Conservation (phyloP, 2,797 vertebrate genomes). For the Carapus acus region DNA sequence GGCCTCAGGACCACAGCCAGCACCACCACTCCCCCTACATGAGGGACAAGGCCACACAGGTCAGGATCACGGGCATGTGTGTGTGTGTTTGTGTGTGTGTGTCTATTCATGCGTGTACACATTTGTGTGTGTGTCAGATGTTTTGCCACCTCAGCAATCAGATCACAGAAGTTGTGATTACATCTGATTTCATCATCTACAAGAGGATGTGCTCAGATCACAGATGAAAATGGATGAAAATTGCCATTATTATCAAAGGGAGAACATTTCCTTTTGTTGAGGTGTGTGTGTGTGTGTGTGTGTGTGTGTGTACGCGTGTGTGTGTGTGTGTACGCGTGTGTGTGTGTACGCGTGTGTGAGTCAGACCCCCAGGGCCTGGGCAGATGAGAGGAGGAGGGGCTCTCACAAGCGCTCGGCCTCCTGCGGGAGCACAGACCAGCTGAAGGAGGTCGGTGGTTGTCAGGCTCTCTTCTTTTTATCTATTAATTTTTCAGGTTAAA, state of each 20-base stretch:
- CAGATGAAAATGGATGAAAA: too few species aligned
- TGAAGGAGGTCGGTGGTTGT: slow-evolving; percentile 96
- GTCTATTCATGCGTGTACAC: background rate
- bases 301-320: slow-evolving; percentile 39
- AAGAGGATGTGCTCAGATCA: background rate
- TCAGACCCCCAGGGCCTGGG: slow-evolving; percentile 98
- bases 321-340: slow-evolving; percentile 39
- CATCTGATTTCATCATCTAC: slow-evolving; percentile 49
- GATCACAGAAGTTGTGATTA: slow-evolving; percentile 32
- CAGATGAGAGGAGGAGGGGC: slow-evolving; percentile 96
- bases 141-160: too few species aligned
- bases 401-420: slow-evolving; percentile 98
- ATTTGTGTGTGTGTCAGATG: background rate
- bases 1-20: slow-evolving; percentile 91
- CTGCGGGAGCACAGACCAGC: slow-evolving; percentile 97
- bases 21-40: slow-evolving; percentile 85
- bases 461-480: too few species aligned
- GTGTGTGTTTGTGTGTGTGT: background rate
- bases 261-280: too few species aligned
- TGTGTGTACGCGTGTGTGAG: slow-evolving; percentile 38
- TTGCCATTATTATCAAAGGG: too few species aligned
- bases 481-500: too few species aligned
- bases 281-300: slow-evolving; percentile 33
- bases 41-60: slow-evolving; percentile 98
- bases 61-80: slow-evolving; percentile 52